Evolutionary conservation across 37 sponge, comb jelly and placozoan species (phyloP), one percentile per base, ranked within the genome.

Genomic region (Oscarella lobularis): DNA sequence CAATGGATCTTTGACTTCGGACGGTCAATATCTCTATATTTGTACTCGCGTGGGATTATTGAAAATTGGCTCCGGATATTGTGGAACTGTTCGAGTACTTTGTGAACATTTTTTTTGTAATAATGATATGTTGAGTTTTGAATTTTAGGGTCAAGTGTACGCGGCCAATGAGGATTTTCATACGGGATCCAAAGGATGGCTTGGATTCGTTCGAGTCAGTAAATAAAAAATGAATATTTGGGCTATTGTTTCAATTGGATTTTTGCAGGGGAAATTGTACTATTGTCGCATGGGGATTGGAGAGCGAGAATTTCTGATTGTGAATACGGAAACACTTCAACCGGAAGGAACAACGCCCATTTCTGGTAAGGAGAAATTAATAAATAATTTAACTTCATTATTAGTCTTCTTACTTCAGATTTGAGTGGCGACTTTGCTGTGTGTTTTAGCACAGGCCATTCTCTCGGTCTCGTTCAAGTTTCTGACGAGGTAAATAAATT

Each of bases 11-110:
- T 65, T 67, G 77, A 76, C 41, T 33, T 89, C 29, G 84, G 91
- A 90, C 68, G 87, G 87, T 1, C 72, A 34, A 39, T 81, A 55
- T 66, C 66, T 90, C 75, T 90, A 90, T 60, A 5, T 90, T 1
- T 86, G 82, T 36, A 76, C 84, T n/a, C 1, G 40, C 29, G 79
- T 71, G 68, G 85, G 91, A 0, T 73, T 90, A 41, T 35, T 81
- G 39, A 90, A 90, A 65, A 36, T 86, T 34, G 91, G 91, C n/a
- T 72, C 84, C 38, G 91, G 91, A 4, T 90, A 86, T 70, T 82
- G 87, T 5, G 85, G 79, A 38, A 90, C 91, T 0, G 73, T 65
- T n/a, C n/a, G n/a, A n/a, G n/a, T n/a, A n/a, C n/a, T n/a, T n/a
- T n/a, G n/a, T n/a, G n/a, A n/a, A n/a, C n/a, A n/a, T n/a, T n/a